Evolutionary conservation across 2,797 vertebrate species (phyloP).

Genomic region (Notolepis coatsorum): DNA sequence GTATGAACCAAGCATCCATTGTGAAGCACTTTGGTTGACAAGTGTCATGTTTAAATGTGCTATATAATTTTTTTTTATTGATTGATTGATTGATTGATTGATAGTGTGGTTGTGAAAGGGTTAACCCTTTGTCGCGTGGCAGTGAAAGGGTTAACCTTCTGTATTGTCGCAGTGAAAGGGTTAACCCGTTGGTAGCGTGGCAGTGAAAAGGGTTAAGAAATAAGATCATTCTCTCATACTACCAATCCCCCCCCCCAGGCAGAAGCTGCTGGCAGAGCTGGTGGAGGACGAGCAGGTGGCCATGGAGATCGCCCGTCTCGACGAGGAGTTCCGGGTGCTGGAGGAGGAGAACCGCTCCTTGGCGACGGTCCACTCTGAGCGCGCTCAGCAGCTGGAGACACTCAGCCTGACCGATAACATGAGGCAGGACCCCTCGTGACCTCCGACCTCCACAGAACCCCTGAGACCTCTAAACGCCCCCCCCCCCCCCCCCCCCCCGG

Average conservation of each 20-base stretch:
- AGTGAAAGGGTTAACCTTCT: too few species aligned
- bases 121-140: too few species aligned
- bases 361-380: slow-evolving; percentile 89
- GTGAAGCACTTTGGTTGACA: too few species aligned
- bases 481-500: too few species aligned
- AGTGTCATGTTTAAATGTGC: too few species aligned
- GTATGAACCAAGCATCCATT: too few species aligned
- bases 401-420: slow-evolving; percentile 88
- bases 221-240: neutral
- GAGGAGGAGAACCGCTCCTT: slow-evolving; percentile 93
- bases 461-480: slow-evolving; percentile 43
- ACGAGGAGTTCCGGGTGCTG: slow-evolving; percentile 91
- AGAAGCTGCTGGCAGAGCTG: slow-evolving; percentile 91
- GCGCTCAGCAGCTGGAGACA: slow-evolving; percentile 91
- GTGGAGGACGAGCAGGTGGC: slow-evolving; percentile 93
- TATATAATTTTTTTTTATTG: too few species aligned
- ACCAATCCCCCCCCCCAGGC: slow-evolving; percentile 71
- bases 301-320: slow-evolving; percentile 87
- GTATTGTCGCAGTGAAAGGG: too few species aligned
- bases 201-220: too few species aligned
- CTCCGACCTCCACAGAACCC: slow-evolving; percentile 59
- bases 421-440: slow-evolving; percentile 92
- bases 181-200: too few species aligned
- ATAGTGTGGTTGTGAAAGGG: too few species aligned
- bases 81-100: too few species aligned